These are phyloP conservation scores for Alouatta caraya DNA, from an alignment of 2,797 vertebrate species.

Conservation along the genomic window DNA sequence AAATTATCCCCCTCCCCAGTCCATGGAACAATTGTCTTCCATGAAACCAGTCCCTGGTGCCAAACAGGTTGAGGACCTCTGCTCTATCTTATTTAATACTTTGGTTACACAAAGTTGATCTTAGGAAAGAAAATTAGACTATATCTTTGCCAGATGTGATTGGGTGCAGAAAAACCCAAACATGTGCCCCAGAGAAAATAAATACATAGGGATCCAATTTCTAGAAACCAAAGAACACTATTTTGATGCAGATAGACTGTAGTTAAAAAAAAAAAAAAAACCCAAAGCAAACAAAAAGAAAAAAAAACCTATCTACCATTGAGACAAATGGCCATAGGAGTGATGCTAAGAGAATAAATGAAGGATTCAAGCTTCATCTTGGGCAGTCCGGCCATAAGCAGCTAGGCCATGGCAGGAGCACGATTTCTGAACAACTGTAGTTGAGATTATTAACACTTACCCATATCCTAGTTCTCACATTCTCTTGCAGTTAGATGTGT, in stretches of 20 bases:
- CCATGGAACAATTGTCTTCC: background rate
- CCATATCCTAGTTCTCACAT: background rate
- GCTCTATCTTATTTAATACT: background rate
- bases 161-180: background rate
- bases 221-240: background rate
- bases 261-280: background rate
- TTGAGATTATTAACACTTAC: background rate
- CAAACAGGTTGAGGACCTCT: background rate
- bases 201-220: background rate
- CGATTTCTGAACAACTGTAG: background rate
- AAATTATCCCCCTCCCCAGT: background rate
- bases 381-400: background rate
- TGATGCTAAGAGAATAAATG: background rate
- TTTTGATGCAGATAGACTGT: background rate
- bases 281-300: background rate
- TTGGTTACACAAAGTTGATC: background rate
- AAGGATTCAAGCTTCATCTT: background rate
- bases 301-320: background rate
- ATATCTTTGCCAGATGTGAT: background rate
- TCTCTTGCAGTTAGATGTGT: background rate
- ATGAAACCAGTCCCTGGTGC: background rate
- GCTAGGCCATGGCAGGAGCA: accelerated
- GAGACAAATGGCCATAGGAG: background rate
- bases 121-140: background rate
- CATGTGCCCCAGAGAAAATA: background rate